phyloP scores from a whole-genome alignment of 1,140 invertebrate species.

The Branchinecta lindahli region DNA sequence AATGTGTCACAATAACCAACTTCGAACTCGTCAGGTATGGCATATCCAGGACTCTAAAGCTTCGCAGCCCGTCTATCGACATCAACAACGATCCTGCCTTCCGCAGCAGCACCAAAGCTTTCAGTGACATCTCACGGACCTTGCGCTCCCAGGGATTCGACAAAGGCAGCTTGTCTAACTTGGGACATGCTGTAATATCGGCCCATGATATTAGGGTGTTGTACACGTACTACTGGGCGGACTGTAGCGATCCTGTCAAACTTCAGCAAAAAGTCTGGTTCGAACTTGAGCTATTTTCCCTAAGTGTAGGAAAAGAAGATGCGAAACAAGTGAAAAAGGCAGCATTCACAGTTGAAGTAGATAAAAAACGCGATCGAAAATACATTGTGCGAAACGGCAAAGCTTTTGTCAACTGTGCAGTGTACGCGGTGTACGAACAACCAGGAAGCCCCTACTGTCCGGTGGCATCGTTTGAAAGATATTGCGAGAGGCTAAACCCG shows the following conservation, averaged over 20 bases:
- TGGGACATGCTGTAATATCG: neutral
- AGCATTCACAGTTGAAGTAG: neutral
- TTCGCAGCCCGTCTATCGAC: neutral
- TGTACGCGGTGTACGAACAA: neutral
- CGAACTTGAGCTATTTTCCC: neutral
- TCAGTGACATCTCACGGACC: neutral
- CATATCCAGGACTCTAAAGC: neutral
- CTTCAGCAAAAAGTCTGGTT: neutral
- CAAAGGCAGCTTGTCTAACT: neutral
- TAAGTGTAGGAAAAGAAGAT: neutral
- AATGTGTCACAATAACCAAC: too few species aligned
- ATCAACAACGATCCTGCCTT: slow-evolving; percentile 1
- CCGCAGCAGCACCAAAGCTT: neutral
- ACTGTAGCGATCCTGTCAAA: neutral
- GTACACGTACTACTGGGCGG: neutral
- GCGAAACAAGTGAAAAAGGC: neutral
- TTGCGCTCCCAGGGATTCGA: neutral
- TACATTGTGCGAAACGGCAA: neutral
- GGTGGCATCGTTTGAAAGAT: neutral
- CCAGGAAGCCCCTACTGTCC: neutral
- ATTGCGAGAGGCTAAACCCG: neutral
- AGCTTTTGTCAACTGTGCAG: neutral
- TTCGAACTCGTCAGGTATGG: neutral
- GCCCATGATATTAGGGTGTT: neutral
- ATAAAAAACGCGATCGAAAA: neutral